Base-by-base conservation (phyloP, 2,113 vertebrate species). In the Osmerus mordax region DNA sequence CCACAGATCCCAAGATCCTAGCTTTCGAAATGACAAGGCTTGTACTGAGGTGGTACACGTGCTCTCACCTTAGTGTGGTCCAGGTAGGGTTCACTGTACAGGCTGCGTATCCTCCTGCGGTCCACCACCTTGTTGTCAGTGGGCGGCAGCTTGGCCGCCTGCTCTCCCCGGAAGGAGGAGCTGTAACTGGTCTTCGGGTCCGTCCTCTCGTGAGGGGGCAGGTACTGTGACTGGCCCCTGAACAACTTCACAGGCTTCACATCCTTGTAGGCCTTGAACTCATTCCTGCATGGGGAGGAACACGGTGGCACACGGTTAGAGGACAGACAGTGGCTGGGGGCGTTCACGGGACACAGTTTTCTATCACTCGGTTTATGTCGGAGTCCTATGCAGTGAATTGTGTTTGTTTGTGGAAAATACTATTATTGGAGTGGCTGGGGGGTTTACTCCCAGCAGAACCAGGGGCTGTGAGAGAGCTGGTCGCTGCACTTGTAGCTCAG, bases 111-210 rank as follows among this genome's bases (percentile, higher is more conserved):
- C 92, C 96, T 95, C 79, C 97, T 92, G 81, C 95, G 93, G 1
- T 99, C 97, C 52, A 85, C 73, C 59, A 89, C 89, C 87, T 96
- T 98, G 89, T 95, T 96, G 74, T 97, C 93, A 0, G 91, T 81
- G 0, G 92, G 67, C 76, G 69, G 83, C 64, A 79, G 78, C 7
- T 94, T 94, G 29, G 78, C 93, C 7, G 2, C 9, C 76, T 91
- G 91, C 25, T 94, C 92, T 2, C 91, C 96, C 84, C 92, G 97
- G 91, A 93, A 99, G 11, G 93, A 95, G 79, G 95, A 89, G 0
- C 91, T 99, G 91, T 99, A 99, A 89, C 97, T 99, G 83, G 97
- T 99, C 83, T 98, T 95, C 0, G 94, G 93, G 67, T 32, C 85
- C 72, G 94, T 93, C 84, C 93, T 98, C 73, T 90, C 94, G 2